These are phyloP conservation scores for Andrena flavipes DNA, from an alignment of 2,888 invertebrate species.

Conservation along the genomic window DNA sequence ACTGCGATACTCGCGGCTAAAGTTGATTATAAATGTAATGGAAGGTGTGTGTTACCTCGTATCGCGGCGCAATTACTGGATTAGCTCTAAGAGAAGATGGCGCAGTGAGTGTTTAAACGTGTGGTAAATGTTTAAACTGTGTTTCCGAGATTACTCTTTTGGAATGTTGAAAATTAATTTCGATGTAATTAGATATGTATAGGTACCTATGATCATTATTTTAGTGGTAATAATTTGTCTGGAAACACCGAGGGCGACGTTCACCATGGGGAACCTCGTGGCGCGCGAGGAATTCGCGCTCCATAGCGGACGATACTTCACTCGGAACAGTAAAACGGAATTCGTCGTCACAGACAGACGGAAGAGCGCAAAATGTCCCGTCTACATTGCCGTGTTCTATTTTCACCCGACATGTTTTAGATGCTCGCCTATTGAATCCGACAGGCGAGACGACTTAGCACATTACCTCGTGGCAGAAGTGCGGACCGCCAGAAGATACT, in stretches of 20 bases:
- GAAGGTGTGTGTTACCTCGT: no score
- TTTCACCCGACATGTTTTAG: constrained; percentile 44
- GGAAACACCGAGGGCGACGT: neutral
- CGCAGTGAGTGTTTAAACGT: no score
- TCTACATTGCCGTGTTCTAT: constrained; percentile 41
- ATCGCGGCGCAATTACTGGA: no score
- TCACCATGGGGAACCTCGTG: constrained; percentile 15
- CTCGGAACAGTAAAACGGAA: constrained; percentile 36
- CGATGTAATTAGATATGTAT: no score
- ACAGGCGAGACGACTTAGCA: constrained; percentile 47
- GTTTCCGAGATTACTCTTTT: no score
- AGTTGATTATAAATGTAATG: neutral
- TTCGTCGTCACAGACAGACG: constrained; percentile 34
- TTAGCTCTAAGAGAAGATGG: no score
- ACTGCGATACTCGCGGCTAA: neutral
- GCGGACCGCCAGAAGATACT: constrained; percentile 13
- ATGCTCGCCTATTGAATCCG: constrained; percentile 48
- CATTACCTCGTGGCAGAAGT: constrained; percentile 29
- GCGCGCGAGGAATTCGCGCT: constrained; percentile 28
- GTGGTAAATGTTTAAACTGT: no score
- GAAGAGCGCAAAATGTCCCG: constrained; percentile 38
- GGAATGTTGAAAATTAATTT: neutral
- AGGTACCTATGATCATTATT: neutral
- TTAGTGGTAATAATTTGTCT: neutral
- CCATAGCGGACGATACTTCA: constrained; percentile 35